Base-by-base conservation (phyloP, 2,888 invertebrate species). In the Lutraria lutraria region DNA sequence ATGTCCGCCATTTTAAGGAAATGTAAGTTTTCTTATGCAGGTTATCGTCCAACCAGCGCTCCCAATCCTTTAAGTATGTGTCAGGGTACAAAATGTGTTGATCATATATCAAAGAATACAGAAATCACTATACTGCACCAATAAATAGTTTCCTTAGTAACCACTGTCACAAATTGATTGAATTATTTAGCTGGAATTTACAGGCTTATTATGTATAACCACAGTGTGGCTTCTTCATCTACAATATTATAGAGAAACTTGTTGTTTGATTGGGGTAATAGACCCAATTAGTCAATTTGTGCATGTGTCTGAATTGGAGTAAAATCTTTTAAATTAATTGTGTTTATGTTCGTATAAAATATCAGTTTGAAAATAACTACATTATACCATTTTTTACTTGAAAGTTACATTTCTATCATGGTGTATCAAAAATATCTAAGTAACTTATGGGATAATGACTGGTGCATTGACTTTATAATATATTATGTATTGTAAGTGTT, bases 31-130 rank as follows among this genome's bases (percentile, higher is more conserved):
- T 84, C 43, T 84, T 88, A 56, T 80, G 10, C 63, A 88, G 88
- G 84, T 43, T 83, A 53, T 52, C 76, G 88, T 29, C 88, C 88
- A 16, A 52, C 80, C 43, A 88, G 88, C 29, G 88, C 84, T 21
- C 88, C 88, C 16, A 76, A 56, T n/a, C 16, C 76, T 13, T 76
- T 76, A 76, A 76, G 76, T 76, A 76, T 76, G 76, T 76, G 31
- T 31, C 29, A 76, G 0, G 31, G 13, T 19, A 34, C 19, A 76
- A 6, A 31, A 76, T 76, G 31, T 76, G 76, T 76, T 76, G 76
- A 13, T 13, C 16, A 34, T 76, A 25, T 76, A 34, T 72, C 52
- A 21, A 21, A 81, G 54, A 53, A 25, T n/a, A 53, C 25, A 52
- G 43, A 52, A 16, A 81, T 52, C 53, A 52, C 53, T 21, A 29